Percentiles rank a stretch among this genome's conserved stretches.
phyloP scores from a whole-genome alignment of 2,888 invertebrate species.

The Cerastoderma edule region DNA sequence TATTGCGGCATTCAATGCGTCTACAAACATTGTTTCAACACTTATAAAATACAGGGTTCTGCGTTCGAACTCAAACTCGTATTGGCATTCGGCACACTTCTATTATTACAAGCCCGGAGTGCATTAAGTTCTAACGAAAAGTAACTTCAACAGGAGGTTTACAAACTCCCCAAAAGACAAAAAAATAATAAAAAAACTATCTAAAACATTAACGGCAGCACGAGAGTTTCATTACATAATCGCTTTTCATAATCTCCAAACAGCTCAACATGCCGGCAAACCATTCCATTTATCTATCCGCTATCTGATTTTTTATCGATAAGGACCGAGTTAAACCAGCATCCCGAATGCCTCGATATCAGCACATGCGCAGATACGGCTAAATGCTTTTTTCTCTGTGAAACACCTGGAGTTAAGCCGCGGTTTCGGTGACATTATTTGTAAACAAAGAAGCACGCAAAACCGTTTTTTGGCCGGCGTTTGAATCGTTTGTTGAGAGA shows the following conservation, averaged over 20 bases:
- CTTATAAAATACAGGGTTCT: too few species aligned
- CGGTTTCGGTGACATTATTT: constrained; percentile 18
- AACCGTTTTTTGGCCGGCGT: too few species aligned
- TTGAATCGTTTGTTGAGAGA: too few species aligned
- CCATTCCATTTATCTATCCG: constrained; percentile 17
- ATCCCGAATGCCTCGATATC: constrained; percentile 21
- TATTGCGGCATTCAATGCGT: too few species aligned
- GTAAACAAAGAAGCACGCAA: constrained; percentile 25
- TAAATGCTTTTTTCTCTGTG: constrained; percentile 9
- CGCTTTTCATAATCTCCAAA: constrained; percentile 19
- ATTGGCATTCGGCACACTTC: too few species aligned
- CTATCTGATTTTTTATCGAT: constrained; percentile 27
- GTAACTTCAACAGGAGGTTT: too few species aligned
- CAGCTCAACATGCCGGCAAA: constrained; percentile 24
- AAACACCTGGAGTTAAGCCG: constrained; percentile 18
- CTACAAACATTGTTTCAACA: too few species aligned
- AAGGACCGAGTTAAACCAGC: constrained; percentile 23
- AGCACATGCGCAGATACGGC: constrained; percentile 27
- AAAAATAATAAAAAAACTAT: too few species aligned
- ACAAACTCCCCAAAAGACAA: too few species aligned
- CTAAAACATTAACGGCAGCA: constrained; percentile 8
- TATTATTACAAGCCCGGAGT: too few species aligned
- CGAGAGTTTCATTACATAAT: constrained; percentile 23
- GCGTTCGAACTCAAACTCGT: too few species aligned
- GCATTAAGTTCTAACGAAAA: too few species aligned